These are phyloP conservation scores for Vipera ursinii DNA, from an alignment of 2,797 vertebrate genomes.

Conservation along the genomic window DNA sequence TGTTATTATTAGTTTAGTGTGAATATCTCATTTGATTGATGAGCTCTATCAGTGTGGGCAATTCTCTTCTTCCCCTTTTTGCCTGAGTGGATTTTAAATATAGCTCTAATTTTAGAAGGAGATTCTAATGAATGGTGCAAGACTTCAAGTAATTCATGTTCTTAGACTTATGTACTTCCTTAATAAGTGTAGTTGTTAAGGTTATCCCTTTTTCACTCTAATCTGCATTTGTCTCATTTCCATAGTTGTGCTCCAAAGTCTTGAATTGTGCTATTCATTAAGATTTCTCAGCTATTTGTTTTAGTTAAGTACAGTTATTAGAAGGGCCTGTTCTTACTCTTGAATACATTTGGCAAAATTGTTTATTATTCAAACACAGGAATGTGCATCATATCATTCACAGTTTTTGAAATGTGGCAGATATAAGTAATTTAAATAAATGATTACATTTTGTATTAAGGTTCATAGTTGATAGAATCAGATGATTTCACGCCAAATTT, in stretches of 20 bases:
- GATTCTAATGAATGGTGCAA: conserved; percentile 31
- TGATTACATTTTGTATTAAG: conserved; percentile 42
- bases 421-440: conserved; percentile 40
- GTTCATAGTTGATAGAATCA: conserved; percentile 37
- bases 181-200: conserved; percentile 5
- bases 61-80: conserved; percentile 52
- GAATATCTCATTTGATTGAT: conserved; percentile 56
- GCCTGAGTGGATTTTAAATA: conserved; percentile 62
- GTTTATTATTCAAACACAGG: neutral
- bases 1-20: conserved; percentile 54
- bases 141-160: conserved; percentile 29
- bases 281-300: conserved; percentile 21
- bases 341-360: conserved; percentile 15
- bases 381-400: neutral
- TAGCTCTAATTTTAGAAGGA: conserved; percentile 36
- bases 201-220: conserved; percentile 18
- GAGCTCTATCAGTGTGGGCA: conserved; percentile 42
- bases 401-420: conserved; percentile 47
- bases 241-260: conserved; percentile 25
- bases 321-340: conserved; percentile 27
- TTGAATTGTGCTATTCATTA: conserved; percentile 31
- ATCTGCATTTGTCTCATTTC: conserved; percentile 33
- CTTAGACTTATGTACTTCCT: conserved; percentile 21
- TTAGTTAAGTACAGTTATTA: conserved; percentile 4
- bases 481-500: conserved; percentile 1